Percentiles rank a stretch among this genome's conserved stretches.
Conservation (phyloP, 2,888 invertebrate species). For the Napeogenes inachia region DNA sequence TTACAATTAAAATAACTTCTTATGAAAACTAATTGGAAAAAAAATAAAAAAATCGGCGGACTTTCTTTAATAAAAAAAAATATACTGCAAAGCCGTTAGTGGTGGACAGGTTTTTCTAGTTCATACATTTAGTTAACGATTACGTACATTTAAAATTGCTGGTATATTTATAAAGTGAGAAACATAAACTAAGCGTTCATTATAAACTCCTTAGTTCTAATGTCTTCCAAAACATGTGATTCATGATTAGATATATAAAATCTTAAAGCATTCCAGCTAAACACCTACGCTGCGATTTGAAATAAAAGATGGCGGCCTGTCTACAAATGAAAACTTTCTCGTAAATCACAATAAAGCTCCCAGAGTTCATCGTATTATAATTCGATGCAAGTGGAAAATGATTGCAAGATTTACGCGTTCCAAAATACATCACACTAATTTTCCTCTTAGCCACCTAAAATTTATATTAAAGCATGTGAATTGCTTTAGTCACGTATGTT, state of each 20-base stretch:
- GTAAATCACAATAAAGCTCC: conserved; percentile 15
- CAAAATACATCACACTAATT: conserved; percentile 60
- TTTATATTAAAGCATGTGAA: conserved; percentile 65
- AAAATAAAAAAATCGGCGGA: not conserved
- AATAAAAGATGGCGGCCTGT: not conserved
- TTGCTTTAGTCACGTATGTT: conserved; percentile 64
- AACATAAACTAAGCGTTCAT: not conserved
- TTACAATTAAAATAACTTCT: not conserved
- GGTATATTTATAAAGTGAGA: not conserved
- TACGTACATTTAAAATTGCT: not conserved
- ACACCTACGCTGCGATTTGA: not conserved
- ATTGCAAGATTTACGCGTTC: conserved; percentile 52
- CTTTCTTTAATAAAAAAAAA: not conserved
- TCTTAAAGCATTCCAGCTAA: not conserved
- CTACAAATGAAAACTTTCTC: not conserved
- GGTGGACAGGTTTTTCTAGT: not conserved
- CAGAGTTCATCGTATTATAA: conserved; percentile 27
- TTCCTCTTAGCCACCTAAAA: conserved; percentile 61
- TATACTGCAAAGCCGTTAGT: not conserved
- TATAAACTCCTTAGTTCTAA: not conserved
- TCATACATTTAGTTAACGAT: not conserved
- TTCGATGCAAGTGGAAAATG: conserved; percentile 45
- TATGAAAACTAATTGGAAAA: not conserved
- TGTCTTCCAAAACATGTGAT: too few species aligned
- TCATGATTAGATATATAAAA: not conserved